Conservation (phyloP, 2,113 vertebrate genomes). For the Hylia prasina region DNA sequence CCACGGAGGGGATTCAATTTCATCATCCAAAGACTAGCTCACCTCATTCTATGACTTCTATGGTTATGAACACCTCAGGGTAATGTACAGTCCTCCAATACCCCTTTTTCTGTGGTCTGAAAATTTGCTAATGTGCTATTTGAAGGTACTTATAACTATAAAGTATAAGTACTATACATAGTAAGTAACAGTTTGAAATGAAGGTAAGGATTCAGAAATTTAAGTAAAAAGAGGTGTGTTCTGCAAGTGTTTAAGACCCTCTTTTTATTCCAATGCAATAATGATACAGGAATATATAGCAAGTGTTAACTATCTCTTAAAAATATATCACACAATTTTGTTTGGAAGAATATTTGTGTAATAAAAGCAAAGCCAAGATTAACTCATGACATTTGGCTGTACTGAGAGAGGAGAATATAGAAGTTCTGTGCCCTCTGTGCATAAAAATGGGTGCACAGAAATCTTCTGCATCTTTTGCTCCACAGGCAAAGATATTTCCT, state of each 20-base stretch:
- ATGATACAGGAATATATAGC: background rate
- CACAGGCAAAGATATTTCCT: background rate
- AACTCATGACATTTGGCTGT: background rate
- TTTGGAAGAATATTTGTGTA: background rate
- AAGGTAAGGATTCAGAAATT: background rate
- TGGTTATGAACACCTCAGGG: background rate
- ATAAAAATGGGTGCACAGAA: background rate
- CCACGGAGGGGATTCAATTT: background rate
- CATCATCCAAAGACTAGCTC: background rate
- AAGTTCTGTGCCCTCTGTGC: background rate
- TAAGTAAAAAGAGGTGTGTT: background rate
- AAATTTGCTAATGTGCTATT: background rate
- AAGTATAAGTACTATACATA: background rate
- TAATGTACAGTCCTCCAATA: background rate
- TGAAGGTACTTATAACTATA: background rate
- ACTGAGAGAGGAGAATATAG: background rate
- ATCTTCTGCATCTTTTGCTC: background rate
- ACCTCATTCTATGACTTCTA: background rate
- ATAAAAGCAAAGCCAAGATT: background rate
- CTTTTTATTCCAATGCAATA: background rate
- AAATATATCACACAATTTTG: background rate
- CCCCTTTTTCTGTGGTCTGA: background rate
- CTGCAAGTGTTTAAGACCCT: background rate
- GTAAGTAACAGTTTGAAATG: background rate
- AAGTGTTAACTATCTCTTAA: background rate